phyloP scores from a whole-genome alignment of 2,888 invertebrate genomes.

The Sturmia bella region DNA sequence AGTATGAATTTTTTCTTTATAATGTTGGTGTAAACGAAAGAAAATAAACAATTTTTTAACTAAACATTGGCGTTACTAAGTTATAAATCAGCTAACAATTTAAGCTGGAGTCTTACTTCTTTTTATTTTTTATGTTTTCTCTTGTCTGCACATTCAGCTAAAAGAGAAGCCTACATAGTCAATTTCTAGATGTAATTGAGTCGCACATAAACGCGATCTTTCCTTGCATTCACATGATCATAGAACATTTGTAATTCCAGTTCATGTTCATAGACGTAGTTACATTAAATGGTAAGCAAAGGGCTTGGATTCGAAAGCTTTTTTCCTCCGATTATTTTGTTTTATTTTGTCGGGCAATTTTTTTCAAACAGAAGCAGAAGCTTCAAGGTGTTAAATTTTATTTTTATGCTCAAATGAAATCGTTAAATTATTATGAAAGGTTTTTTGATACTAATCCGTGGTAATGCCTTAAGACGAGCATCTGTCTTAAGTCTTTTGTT shows the following conservation, averaged over 20 bases:
- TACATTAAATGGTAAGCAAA: constrained; percentile 35
- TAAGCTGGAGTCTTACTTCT: constrained; percentile 25
- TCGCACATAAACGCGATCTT: constrained; percentile 73
- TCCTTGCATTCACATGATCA: constrained; percentile 67
- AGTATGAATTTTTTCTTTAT: constrained; percentile 11
- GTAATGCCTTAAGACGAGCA: not conserved
- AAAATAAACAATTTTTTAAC: constrained; percentile 59
- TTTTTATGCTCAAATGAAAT: too few relatives aligned
- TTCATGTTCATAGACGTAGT: constrained; percentile 21
- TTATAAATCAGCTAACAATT: constrained; percentile 70
- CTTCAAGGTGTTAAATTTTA: constrained; percentile 9
- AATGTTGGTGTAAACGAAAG: constrained; percentile 48
- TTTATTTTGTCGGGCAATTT: constrained; percentile 12
- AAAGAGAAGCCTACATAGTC: constrained; percentile 36
- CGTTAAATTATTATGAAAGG: too few relatives aligned
- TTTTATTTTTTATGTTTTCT: constrained; percentile 15
- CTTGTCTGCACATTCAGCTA: constrained; percentile 46
- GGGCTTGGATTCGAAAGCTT: constrained; percentile 23
- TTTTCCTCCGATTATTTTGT: not conserved
- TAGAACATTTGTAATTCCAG: constrained; percentile 70
- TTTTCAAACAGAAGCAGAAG: not conserved
- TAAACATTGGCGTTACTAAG: constrained; percentile 71
- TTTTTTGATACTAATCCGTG: too few relatives aligned
- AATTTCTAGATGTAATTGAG: constrained; percentile 77
- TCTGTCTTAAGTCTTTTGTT: constrained; percentile 42